phyloP scores from a whole-genome alignment of 2,888 invertebrate genomes.

The Drymonia ruficornis region DNA sequence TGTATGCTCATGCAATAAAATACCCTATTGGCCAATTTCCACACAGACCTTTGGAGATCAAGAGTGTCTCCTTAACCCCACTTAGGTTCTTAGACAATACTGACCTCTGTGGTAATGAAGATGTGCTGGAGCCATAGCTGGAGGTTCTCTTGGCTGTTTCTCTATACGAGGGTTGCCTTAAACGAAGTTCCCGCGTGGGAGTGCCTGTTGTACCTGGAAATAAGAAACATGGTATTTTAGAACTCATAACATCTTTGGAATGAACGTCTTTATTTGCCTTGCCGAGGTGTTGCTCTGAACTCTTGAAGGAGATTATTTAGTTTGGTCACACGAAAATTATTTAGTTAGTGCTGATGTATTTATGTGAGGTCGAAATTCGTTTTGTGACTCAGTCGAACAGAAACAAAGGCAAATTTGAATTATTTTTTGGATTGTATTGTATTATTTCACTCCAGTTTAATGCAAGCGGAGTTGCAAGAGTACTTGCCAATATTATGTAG shows the following conservation, averaged over 20 bases:
- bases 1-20: background rate
- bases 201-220: slow-evolving; percentile 75
- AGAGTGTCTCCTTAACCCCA: too few species aligned
- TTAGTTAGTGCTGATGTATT: background rate
- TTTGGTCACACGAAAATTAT: background rate
- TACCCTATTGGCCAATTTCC: too few species aligned
- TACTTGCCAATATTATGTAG: background rate
- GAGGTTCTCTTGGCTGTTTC: slow-evolving; percentile 78
- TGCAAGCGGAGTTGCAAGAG: background rate
- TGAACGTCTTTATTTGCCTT: background rate
- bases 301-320: too few species aligned
- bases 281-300: too few species aligned
- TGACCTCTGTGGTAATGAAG: slow-evolving; percentile 78
- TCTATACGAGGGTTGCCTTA: slow-evolving; percentile 82
- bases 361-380: background rate
- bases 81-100: background rate
- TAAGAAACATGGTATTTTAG: slow-evolving; percentile 15
- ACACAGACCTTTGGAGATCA: too few species aligned
- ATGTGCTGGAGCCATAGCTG: slow-evolving; percentile 75
- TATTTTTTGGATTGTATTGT: slow-evolving; percentile 3
- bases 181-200: slow-evolving; percentile 82
- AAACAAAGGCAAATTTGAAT: background rate
- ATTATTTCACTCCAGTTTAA: background rate
- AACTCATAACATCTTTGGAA: slow-evolving; percentile 2
- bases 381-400: background rate